Evolutionary conservation across 2,888 invertebrate species (phyloP), one percentile per base, ranked within the genome.

Genomic region (Galerucella nymphaeae): DNA sequence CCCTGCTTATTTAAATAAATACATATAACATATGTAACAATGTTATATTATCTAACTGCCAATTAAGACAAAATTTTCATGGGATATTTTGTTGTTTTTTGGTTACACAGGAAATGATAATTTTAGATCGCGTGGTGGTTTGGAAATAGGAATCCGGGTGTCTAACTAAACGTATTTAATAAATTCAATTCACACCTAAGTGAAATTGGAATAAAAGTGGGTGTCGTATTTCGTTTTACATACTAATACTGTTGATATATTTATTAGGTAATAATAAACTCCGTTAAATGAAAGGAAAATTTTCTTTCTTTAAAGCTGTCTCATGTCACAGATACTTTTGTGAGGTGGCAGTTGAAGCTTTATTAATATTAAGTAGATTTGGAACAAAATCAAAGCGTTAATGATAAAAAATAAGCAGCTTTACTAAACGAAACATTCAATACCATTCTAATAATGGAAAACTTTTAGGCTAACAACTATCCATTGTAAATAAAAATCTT

Each of bases 1-100:
- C 45, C 45, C 13, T 45, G 45, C 14, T 45, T 6, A 45, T 14
- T 11, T 14, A 45, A 45, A 14, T 45, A 45, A 45, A 1, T 14
- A 45, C 45, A 45, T 14, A 45, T 45, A 42, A 6, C 42, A 45
- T 45, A 45, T 38, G 10, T 14, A 45, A 57, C 57, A 66, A 55
- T 57, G 42, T 41, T 66, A 41, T 42, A 66, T 66, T 66, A 66
- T 66, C 20, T 57, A 18, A 42, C 66, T 58, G 66, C 55, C 66
- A 66, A 66, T 66, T 38, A 66, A 58, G 55, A 20, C 58, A 66
- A 14, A 45, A 14, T 45, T 45, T 45, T 45, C 5, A 45, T 14
- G 14, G 45, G 13, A 45, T 45, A 45, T 45, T 45, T 45, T 45
- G 45, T 45, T 45, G 45, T 45, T 2, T 14, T 45, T 14, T 13